Evolutionary conservation across 2,888 invertebrate genomes (phyloP), one percentile per base, ranked within the genome.

Genomic region (Cremastinae sp.): DNA sequence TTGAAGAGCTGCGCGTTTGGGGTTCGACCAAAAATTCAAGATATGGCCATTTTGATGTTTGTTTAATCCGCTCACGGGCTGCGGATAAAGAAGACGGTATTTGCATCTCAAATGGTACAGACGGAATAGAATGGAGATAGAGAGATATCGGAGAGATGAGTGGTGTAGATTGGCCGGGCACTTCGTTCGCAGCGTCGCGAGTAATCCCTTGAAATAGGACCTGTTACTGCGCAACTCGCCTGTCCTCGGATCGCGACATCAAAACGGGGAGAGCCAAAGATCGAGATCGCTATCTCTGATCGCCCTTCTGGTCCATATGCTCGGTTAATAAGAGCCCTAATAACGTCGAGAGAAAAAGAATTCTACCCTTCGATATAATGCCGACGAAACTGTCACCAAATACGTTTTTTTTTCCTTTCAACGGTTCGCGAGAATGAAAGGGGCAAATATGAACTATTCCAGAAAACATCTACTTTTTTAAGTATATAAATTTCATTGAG

Each of bases 151-250:
- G 12, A 18, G 34, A 69, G 76, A 76, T 76, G 51, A 69, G 68
- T 41, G 10, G 59, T 12, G 41, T 16, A 70, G 66, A 68, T 72
- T 64, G 59, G 28, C 16, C 22, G 18, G 10, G 18, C 41, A 38
- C 22, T 58, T 20, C 28, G 43, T 73, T 72, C 62, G n/a, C 47
- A 65, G 16, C 41, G 59, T 43, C 51, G 38, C 1, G 18, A 22
- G 78, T 87, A 87, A 88, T 89, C 89, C 87, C 88, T 83, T 87
- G 88, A 88, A 88, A 89, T 83, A 86, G 83, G 88, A 89, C 88
- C 87, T 87, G 89, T 86, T 86, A 84, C 82, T 79, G 79, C 81
- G 84, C 62, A 86, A 86, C 85, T 85, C 14, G 56, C 41, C 8
- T 20, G 12, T 12, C 45, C 45, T 12, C 65, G 61, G n/a, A 70